A percentile compares a stretch with the other conserved stretches of the same genome.
These are phyloP conservation scores for Antechinus stuartii DNA, from an alignment of 2,113 vertebrate species.

Conservation along the genomic window DNA sequence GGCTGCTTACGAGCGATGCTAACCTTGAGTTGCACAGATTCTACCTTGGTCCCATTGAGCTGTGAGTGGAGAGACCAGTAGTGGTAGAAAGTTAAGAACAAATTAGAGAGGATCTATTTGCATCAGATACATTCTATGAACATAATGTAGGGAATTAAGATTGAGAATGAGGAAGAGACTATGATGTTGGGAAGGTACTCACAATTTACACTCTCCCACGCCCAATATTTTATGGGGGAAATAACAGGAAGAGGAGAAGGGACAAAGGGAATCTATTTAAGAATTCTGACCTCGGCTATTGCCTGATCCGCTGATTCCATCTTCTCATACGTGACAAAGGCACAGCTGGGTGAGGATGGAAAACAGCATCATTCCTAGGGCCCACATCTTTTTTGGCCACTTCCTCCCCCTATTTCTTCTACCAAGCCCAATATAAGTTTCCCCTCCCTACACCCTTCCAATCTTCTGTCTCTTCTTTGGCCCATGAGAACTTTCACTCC, in stretches of 20 bases:
- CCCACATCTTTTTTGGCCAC: neutral
- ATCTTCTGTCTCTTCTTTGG: neutral
- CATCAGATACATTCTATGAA: neutral
- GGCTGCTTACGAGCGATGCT: constrained; percentile 96
- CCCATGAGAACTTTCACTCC: neutral
- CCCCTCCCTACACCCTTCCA: neutral
- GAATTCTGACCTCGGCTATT: constrained; percentile 89
- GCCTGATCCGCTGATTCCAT: constrained; percentile 95
- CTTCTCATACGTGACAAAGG: constrained; percentile 95
- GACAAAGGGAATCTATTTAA: neutral
- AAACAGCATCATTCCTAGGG: constrained; percentile 28
- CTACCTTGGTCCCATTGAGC: constrained; percentile 90
- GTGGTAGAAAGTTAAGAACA: constrained; percentile 22
- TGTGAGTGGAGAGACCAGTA: constrained; percentile 67
- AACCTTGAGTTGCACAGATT: constrained; percentile 91
- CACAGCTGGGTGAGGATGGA: constrained; percentile 85
- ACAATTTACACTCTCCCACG: constrained; percentile 2
- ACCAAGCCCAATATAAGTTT: neutral
- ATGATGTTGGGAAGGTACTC: constrained; percentile 11
- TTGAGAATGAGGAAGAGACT: neutral
- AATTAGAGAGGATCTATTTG: neutral
- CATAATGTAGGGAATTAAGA: neutral
- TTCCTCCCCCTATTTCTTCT: neutral
- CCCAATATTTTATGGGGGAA: constrained; percentile 28
- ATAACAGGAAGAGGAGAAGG: neutral